Evolutionary conservation across 2,113 vertebrate genomes (phyloP).

Genomic region (Hipposideros armiger): DNA sequence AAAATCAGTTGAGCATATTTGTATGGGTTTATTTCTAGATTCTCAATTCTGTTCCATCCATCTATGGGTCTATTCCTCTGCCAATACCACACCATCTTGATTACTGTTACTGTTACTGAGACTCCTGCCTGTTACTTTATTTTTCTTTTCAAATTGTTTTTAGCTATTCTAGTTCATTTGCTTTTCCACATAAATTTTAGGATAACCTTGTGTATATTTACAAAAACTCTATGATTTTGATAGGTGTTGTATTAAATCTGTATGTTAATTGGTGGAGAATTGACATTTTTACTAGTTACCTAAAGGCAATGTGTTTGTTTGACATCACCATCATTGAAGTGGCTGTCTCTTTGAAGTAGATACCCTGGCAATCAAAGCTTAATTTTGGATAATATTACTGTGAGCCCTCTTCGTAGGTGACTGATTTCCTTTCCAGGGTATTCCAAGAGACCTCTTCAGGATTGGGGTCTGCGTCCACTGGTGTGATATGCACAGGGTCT

Average conservation of each 20-base stretch:
- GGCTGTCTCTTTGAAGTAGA: not conserved
- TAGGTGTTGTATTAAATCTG: not conserved
- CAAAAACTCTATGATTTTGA: constrained; percentile 6
- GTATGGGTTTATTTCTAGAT: not conserved
- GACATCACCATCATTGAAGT: not conserved
- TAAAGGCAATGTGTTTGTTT: not conserved
- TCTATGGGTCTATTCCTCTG: not conserved
- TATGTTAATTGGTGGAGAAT: not conserved
- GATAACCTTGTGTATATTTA: not conserved
- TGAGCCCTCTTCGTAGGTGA: not conserved
- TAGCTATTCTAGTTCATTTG: not conserved
- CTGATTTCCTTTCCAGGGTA: not conserved
- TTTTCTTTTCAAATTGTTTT: not conserved
- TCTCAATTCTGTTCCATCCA: not conserved
- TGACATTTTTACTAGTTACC: not conserved
- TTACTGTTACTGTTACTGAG: not conserved
- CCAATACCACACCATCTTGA: not conserved
- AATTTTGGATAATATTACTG: not conserved
- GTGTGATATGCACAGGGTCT: not conserved
- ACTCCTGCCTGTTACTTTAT: not conserved
- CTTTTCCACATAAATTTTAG: not conserved
- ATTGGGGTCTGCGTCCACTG: not conserved
- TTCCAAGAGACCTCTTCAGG: not conserved
- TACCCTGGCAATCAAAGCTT: not conserved
- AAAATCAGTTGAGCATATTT: not conserved